phyloP scores from a whole-genome alignment of 2,888 invertebrate species.

The Plagodis pulveraria region DNA sequence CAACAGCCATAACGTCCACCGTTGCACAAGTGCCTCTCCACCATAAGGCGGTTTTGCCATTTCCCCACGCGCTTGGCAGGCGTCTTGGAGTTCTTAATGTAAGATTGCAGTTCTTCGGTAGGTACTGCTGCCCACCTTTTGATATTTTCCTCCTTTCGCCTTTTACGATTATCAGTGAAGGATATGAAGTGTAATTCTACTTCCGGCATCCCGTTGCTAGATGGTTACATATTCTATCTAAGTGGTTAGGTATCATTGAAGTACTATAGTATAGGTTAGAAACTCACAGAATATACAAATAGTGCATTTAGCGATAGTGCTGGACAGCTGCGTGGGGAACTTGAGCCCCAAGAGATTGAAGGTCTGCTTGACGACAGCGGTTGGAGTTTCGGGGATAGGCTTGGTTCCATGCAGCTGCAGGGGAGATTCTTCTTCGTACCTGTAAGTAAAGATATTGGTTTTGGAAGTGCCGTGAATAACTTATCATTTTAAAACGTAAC shows the following conservation, averaged over 20 bases:
- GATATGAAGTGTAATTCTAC: too few relatives aligned
- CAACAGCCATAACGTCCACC: too few relatives aligned
- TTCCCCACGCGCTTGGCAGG: too few relatives aligned
- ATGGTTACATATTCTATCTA: background rate
- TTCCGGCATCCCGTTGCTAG: background rate
- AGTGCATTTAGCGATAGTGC: slow-evolving; percentile 87
- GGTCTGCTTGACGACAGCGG: slow-evolving; percentile 78
- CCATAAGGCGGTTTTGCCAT: too few relatives aligned
- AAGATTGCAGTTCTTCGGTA: too few relatives aligned
- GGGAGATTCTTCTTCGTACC: slow-evolving; percentile 68
- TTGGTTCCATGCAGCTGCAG: slow-evolving; percentile 55
- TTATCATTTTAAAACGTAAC: too few relatives aligned
- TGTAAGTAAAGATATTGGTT: slow-evolving; percentile 35
- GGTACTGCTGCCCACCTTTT: too few relatives aligned
- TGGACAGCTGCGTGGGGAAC: slow-evolving; percentile 87
- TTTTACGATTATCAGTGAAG: too few relatives aligned
- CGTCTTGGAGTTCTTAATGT: too few relatives aligned
- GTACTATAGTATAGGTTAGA: too few relatives aligned
- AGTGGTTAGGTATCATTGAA: background rate
- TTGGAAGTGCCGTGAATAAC: background rate
- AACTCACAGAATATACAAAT: slow-evolving; percentile 68
- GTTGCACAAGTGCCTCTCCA: too few relatives aligned
- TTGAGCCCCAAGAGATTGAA: slow-evolving; percentile 90
- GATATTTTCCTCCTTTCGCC: too few relatives aligned
- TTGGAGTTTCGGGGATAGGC: slow-evolving; percentile 59